A percentile compares a stretch with the other conserved stretches of the same genome.
These are phyloP conservation scores for Pleuronectes platessa DNA, from an alignment of 2,113 vertebrate genomes.

Conservation along the genomic window DNA sequence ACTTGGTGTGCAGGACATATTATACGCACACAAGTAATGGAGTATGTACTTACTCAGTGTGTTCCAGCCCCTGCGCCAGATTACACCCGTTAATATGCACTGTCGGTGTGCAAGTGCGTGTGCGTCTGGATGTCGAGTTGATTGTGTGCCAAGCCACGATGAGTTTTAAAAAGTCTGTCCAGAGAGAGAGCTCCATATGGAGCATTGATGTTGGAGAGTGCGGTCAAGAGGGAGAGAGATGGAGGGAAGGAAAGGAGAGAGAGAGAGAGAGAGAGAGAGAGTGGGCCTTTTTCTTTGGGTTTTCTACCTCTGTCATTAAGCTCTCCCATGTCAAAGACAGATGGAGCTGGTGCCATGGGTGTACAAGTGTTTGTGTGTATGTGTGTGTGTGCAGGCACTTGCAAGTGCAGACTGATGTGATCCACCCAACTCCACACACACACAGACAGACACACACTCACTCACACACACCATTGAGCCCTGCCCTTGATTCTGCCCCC, in stretches of 20 bases:
- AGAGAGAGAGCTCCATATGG: conserved; percentile 76
- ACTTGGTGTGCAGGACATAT: conserved; percentile 38
- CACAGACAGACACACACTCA: conserved; percentile 18
- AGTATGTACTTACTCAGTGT: conserved; percentile 36
- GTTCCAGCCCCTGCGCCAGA: conserved; percentile 56
- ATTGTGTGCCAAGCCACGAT: conserved; percentile 71
- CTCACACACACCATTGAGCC: conserved; percentile 44
- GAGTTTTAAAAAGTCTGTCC: conserved; percentile 64
- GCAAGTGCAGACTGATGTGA: conserved; percentile 69
- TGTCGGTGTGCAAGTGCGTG: conserved; percentile 34
- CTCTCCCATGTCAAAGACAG: conserved; percentile 83
- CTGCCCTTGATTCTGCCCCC: conserved; percentile 66
- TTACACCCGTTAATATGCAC: conserved; percentile 46
- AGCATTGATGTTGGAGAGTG: conserved; percentile 78
- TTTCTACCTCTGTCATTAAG: conserved; percentile 83
- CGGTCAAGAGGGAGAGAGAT: conserved; percentile 67
- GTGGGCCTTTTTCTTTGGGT: conserved; percentile 72
- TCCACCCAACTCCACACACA: conserved; percentile 48
- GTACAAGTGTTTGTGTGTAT: conserved; percentile 9
- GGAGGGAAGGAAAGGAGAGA: conserved; percentile 50
- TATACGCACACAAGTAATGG: conserved; percentile 30
- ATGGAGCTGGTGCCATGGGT: conserved; percentile 68
- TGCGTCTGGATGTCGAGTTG: conserved; percentile 67
- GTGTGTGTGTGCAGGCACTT: conserved; percentile 37
- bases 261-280: conserved; percentile 37